A percentile compares a stretch with the other conserved stretches of the same genome.
These are phyloP conservation scores for Parazoanthus darwini DNA, from an alignment of 92 coral and sea anemone genomes.

Conservation along the genomic window DNA sequence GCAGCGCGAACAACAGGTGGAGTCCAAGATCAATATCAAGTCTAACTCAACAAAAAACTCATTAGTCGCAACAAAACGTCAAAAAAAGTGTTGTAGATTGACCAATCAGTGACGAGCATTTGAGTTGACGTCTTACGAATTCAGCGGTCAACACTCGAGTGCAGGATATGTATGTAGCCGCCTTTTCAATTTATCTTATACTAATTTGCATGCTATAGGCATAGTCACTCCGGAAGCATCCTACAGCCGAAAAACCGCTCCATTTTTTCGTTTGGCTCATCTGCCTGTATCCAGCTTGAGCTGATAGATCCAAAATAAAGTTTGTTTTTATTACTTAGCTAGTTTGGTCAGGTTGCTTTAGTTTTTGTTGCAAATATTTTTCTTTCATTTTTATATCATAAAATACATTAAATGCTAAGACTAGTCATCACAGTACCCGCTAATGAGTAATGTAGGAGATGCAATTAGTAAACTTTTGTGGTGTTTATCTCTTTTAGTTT, in stretches of 20 bases:
- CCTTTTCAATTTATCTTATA: neutral
- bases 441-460: neutral
- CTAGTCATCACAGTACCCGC: neutral
- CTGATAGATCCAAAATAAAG: neutral
- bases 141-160: neutral
- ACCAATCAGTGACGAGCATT: constrained; percentile 7
- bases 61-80: neutral
- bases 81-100: neutral
- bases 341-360: too few species aligned
- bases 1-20: constrained; percentile 6
- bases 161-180: neutral
- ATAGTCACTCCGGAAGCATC: constrained; percentile 6
- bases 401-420: too few species aligned
- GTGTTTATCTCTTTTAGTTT: too few species aligned
- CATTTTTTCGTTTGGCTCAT: neutral
- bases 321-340: neutral
- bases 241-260: neutral
- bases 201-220: neutral
- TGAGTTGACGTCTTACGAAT: neutral
- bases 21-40: constrained; percentile 14
- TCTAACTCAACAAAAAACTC: neutral
- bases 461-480: neutral
- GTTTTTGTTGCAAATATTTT: neutral
- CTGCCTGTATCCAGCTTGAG: neutral
- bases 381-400: neutral